Evolutionary conservation across 1,140 invertebrate species (phyloP).

Genomic region (Caerostris extrusa): DNA sequence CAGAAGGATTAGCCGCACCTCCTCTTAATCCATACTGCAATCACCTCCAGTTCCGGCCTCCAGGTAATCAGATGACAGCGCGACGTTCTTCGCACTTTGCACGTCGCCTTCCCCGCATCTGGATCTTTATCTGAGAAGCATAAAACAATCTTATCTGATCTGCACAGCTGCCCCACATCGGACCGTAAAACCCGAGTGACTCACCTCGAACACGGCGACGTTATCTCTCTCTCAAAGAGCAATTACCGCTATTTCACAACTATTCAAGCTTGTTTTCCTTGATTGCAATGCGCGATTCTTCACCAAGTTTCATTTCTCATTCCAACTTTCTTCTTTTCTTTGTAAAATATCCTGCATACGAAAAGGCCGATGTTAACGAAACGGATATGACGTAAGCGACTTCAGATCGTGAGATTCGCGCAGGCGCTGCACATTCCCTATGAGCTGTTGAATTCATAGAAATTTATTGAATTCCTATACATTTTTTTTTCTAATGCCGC

Average conservation of each 20-base stretch:
- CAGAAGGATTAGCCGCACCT: no score
- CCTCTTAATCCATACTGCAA: not conserved
- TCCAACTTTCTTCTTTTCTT: no score
- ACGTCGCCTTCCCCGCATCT: not conserved
- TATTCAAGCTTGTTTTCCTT: not conserved
- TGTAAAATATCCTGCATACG: no score
- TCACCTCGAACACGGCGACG: not conserved
- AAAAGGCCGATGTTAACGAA: no score
- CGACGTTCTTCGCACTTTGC: constrained; percentile 19
- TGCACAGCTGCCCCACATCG: constrained; percentile 32
- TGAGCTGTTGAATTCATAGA: no score
- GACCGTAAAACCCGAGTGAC: constrained; percentile 13
- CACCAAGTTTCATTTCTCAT: no score
- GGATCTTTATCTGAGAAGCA: not conserved
- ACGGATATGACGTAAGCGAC: no score
- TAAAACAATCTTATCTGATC: constrained; percentile 22
- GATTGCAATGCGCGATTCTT: no score
- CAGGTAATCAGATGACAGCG: not conserved
- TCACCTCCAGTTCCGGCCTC: not conserved
- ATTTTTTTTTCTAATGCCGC: no score
- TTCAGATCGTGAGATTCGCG: no score
- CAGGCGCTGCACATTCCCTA: no score
- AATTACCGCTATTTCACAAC: not conserved
- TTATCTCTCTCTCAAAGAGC: not conserved
- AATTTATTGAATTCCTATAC: no score